Conservation (phyloP, 2,888 invertebrate genomes). For the Craniophora ligustri region DNA sequence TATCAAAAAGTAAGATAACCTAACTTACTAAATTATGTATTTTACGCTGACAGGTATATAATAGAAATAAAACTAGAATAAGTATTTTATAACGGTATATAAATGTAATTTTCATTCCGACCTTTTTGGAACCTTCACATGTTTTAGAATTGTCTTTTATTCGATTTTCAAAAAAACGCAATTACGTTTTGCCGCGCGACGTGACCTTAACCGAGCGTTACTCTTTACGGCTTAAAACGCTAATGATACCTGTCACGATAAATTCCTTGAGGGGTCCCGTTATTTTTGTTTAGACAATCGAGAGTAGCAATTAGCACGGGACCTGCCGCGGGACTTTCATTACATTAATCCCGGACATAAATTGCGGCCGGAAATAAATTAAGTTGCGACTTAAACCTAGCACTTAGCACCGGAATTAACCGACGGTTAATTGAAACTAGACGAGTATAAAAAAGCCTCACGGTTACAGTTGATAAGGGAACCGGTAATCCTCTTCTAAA, state of each 20-base stretch:
- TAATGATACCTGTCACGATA: constrained; percentile 50
- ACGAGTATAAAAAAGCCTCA: constrained; percentile 72
- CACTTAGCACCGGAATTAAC: constrained; percentile 84
- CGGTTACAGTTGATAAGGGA: constrained; percentile 74
- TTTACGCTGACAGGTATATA: too few relatives aligned
- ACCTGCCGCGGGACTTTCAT: constrained; percentile 75
- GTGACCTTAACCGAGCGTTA: constrained; percentile 39
- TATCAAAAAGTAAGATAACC: too few relatives aligned
- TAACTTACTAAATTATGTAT: too few relatives aligned
- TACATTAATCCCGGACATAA: constrained; percentile 83
- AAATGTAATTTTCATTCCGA: too few relatives aligned
- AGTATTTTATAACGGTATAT: too few relatives aligned
- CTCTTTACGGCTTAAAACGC: constrained; percentile 39
- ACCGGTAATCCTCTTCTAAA: constrained; percentile 76
- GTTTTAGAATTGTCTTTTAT: too few relatives aligned
- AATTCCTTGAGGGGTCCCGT: constrained; percentile 57
- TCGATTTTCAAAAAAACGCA: too few relatives aligned
- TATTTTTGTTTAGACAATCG: constrained; percentile 81
- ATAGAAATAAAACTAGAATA: too few relatives aligned
- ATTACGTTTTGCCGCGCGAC: constrained; percentile 12
- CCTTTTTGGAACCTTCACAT: too few relatives aligned
- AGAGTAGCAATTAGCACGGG: constrained; percentile 76
- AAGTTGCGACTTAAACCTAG: constrained; percentile 80
- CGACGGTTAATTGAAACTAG: constrained; percentile 85
- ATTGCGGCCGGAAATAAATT: constrained; percentile 83